phyloP scores from a whole-genome alignment of 2,797 vertebrate genomes.

The Malurus splendens region DNA sequence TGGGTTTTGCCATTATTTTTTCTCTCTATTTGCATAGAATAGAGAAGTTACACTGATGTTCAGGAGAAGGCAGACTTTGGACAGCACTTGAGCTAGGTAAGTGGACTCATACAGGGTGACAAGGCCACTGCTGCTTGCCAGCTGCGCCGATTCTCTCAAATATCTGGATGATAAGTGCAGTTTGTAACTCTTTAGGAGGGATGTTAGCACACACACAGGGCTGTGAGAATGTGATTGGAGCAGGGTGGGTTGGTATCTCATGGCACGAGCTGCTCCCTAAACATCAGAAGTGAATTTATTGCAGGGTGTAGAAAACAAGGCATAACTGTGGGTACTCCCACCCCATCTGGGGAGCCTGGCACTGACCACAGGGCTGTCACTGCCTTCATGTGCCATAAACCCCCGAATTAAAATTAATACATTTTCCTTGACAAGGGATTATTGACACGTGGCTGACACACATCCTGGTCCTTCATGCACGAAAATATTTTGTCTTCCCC shows the following conservation, averaged over 20 bases:
- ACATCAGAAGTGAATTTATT: neutral
- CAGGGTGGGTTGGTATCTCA: neutral
- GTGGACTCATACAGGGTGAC: neutral
- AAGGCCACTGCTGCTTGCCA: neutral
- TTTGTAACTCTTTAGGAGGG: neutral
- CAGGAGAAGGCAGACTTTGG: neutral
- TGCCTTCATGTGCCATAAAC: neutral
- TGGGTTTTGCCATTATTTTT: neutral
- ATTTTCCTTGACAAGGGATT: neutral
- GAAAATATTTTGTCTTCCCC: slow-evolving; percentile 54
- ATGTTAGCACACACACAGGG: neutral
- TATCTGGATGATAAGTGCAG: neutral
- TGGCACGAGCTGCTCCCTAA: neutral
- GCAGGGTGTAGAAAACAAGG: neutral
- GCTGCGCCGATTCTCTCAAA: neutral
- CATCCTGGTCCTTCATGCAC: neutral
- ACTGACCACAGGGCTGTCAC: neutral
- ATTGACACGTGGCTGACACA: neutral
- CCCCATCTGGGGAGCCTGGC: neutral
- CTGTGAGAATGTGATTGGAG: neutral
- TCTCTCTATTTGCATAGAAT: neutral
- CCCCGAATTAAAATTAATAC: neutral
- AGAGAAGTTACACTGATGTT: neutral
- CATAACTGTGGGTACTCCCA: neutral
- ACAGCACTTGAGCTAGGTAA: neutral